Conservation (phyloP, 53 echinoderm and acorn worm genomes). For the Glandiceps talaboti region DNA sequence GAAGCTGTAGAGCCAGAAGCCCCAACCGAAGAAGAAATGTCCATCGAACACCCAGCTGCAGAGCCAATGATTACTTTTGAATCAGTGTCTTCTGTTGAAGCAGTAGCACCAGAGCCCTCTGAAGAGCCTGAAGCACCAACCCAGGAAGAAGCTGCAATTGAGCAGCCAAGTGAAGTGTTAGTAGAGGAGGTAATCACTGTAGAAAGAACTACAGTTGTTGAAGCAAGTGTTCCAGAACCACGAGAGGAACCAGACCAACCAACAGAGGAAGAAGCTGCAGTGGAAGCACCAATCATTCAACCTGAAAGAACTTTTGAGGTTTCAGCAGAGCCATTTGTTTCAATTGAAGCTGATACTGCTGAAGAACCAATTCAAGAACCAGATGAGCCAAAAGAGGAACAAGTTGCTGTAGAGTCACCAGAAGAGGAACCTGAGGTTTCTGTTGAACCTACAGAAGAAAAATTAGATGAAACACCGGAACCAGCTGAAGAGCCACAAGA, state of each 20-base stretch:
- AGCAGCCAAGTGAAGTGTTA: not conserved
- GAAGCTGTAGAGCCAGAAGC: not conserved
- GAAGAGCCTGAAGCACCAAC: slow-evolving; percentile 2
- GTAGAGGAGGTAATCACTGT: not conserved
- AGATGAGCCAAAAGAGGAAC: slow-evolving; percentile 36
- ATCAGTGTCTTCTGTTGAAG: not conserved
- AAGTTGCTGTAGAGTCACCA: slow-evolving; percentile 10
- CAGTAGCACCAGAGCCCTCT: not conserved
- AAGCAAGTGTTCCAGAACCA: slow-evolving; percentile 7
- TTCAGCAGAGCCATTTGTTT: not conserved
- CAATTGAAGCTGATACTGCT: slow-evolving; percentile 5
- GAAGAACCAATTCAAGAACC: slow-evolving; percentile 24
- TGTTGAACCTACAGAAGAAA: slow-evolving; percentile 2
- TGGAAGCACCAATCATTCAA: not conserved
- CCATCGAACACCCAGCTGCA: not conserved
- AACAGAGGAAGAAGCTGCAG: slow-evolving; percentile 2
- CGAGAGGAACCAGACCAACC: not conserved
- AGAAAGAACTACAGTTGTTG: slow-evolving; percentile 5
- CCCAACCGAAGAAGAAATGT: not conserved
- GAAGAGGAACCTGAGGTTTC: slow-evolving; percentile 1
- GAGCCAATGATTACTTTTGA: not conserved
- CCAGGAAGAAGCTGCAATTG: slow-evolving; percentile 17
- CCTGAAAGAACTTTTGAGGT: not conserved
- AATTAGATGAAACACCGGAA: not conserved
- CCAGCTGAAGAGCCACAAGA: not conserved